phyloP scores from a whole-genome alignment of 2,888 invertebrate species.

The Erebia palarica region DNA sequence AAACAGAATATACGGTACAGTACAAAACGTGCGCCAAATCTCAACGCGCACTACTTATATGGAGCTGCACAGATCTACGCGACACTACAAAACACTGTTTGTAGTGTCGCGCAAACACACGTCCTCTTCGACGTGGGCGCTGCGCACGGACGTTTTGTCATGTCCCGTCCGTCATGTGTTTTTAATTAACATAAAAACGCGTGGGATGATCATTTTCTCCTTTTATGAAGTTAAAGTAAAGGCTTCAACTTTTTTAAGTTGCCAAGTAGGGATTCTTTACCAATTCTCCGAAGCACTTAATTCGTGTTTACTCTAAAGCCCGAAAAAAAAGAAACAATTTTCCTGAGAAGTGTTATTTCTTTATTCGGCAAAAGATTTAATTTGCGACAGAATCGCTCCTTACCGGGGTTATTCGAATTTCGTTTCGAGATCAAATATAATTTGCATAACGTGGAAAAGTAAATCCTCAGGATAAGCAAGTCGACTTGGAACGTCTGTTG shows the following conservation, averaged over 20 bases:
- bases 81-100: too few relatives aligned
- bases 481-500: constrained; percentile 21
- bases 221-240: too few relatives aligned
- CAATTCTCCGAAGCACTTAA: constrained; percentile 30
- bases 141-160: too few relatives aligned
- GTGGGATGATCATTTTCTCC: not conserved
- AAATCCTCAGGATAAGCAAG: constrained; percentile 22
- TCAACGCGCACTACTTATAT: too few relatives aligned
- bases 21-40: too few relatives aligned
- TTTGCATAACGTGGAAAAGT: constrained; percentile 38
- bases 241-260: too few relatives aligned
- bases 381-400: constrained; percentile 43
- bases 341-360: constrained; percentile 38
- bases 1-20: too few relatives aligned
- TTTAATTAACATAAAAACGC: not conserved
- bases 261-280: not conserved
- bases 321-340: constrained; percentile 6
- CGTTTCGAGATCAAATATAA: constrained; percentile 39
- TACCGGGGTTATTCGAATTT: constrained; percentile 35
- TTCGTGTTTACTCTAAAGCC: constrained; percentile 22
- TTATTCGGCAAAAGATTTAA: constrained; percentile 40
- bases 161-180: too few relatives aligned
- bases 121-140: not conserved
- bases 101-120: too few relatives aligned
- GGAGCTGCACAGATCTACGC: too few relatives aligned